Percentiles rank a stretch among this genome's conserved stretches.
phyloP scores from a whole-genome alignment of 2,888 invertebrate genomes.

The Penaeus monodon region DNA sequence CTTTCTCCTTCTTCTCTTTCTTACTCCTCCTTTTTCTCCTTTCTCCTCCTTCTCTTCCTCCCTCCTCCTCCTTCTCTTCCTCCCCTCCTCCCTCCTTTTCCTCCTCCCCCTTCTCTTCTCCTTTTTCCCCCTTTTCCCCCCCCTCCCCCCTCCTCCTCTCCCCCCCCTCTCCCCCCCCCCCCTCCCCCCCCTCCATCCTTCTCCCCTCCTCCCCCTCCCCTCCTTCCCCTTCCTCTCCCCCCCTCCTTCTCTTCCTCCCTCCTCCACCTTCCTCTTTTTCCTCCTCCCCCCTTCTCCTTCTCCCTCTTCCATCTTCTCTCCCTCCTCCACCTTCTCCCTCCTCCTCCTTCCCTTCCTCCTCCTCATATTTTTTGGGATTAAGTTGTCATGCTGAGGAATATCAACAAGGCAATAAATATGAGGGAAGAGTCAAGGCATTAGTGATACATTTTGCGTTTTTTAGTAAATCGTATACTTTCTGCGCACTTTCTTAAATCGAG shows the following conservation, averaged over 20 bases:
- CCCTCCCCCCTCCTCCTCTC: not conserved
- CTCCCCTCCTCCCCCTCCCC: not conserved
- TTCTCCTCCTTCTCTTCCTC: not conserved
- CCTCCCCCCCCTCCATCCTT: not conserved
- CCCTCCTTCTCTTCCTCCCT: not conserved
- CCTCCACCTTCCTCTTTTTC: constrained; percentile 4
- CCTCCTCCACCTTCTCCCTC: not conserved
- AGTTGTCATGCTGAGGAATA: too few species aligned
- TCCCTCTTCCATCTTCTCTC: not conserved
- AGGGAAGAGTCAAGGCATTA: too few species aligned
- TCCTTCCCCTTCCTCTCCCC: not conserved
- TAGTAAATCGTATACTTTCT: too few species aligned
- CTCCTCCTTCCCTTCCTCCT: not conserved
- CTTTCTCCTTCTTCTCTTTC: not conserved
- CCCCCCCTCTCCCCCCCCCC: too few species aligned
- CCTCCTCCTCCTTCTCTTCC: not conserved
- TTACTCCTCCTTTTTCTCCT: too few species aligned
- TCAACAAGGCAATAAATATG: too few species aligned
- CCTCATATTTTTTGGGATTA: not conserved
- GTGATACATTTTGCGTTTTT: too few species aligned
- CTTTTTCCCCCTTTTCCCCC: too few species aligned
- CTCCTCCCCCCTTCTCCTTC: not conserved
- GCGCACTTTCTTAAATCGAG: too few species aligned
- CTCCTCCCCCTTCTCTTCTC: too few species aligned
- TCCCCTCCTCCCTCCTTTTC: too few species aligned